These are phyloP conservation scores for Leptatherina wallacei DNA, from an alignment of 2,797 vertebrate genomes.

Conservation along the genomic window DNA sequence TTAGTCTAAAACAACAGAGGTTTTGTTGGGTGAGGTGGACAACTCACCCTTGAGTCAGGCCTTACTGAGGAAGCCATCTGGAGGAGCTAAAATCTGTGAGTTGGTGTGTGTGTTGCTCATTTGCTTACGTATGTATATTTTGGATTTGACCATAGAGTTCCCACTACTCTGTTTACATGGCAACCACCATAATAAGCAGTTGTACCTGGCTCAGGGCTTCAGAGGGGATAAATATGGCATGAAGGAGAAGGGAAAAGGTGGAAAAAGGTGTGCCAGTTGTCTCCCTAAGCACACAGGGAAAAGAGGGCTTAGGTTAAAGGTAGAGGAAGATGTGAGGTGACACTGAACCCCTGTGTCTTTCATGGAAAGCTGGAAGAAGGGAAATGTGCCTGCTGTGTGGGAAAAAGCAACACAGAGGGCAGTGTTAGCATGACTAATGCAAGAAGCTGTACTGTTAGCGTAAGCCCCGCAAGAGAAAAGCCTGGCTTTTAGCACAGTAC, in stretches of 20 bases:
- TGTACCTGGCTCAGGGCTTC: constrained; percentile 44
- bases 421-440: constrained; percentile 53
- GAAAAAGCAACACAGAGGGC: constrained; percentile 19
- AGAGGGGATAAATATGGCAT: constrained; percentile 12
- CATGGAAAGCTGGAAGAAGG: constrained; percentile 40
- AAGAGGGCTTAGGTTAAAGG: constrained; percentile 5
- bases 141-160: constrained; percentile 46
- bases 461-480: constrained; percentile 38
- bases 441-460: constrained; percentile 31
- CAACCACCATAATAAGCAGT: constrained; percentile 63
- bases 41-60: constrained; percentile 52
- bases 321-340: constrained; percentile 3
- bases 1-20: constrained; percentile 64
- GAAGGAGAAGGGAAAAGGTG: constrained; percentile 5
- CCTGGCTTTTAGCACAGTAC: constrained; percentile 21
- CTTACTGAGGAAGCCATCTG: constrained; percentile 57
- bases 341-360: constrained; percentile 10
- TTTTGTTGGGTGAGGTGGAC: constrained; percentile 42
- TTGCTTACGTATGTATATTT: constrained; percentile 45
- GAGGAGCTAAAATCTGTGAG: constrained; percentile 33
- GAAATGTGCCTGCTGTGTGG: constrained; percentile 27
- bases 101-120: constrained; percentile 26
- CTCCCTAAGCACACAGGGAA: neutral
- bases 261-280: constrained; percentile 21
- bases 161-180: constrained; percentile 59